phyloP scores from a whole-genome alignment of 1,140 invertebrate species.

The Saccostrea glomerata region DNA sequence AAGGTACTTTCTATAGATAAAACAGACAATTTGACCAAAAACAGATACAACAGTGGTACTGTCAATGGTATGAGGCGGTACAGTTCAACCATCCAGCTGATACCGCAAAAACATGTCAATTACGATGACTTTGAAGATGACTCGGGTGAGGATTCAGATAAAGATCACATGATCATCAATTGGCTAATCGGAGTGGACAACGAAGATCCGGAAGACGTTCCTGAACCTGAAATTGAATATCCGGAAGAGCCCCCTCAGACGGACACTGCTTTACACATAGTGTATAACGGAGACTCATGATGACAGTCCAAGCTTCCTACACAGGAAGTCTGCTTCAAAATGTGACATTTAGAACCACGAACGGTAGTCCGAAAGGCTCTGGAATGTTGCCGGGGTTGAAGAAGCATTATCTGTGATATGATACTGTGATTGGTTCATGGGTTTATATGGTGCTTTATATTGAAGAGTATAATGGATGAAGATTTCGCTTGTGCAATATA shows the following conservation, averaged over 20 bases:
- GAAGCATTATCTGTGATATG: constrained; percentile 33
- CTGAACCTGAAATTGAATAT: constrained; percentile 62
- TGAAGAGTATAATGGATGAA: neutral
- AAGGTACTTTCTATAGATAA: constrained; percentile 53
- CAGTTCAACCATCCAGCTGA: constrained; percentile 58
- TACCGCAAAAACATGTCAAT: constrained; percentile 39
- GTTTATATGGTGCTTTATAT: constrained; percentile 13
- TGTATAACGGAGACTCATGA: constrained; percentile 60
- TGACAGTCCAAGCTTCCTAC: neutral
- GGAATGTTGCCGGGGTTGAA: neutral
- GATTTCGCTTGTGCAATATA: constrained; percentile 29
- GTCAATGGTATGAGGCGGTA: constrained; percentile 62
- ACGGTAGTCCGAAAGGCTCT: neutral
- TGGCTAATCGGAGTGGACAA: constrained; percentile 63
- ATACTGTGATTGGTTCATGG: constrained; percentile 12
- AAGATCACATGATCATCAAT: constrained; percentile 60
- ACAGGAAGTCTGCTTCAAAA: neutral
- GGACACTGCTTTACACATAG: constrained; percentile 63
- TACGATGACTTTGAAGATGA: constrained; percentile 48
- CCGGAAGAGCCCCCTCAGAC: constrained; percentile 61
- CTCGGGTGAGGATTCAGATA: constrained; percentile 61
- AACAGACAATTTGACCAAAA: constrained; percentile 46
- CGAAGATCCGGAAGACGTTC: constrained; percentile 55
- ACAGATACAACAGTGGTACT: constrained; percentile 45
- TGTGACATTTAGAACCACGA: neutral